A percentile compares a stretch with the other conserved stretches of the same genome.
Conservation (phyloP, 92 coral and sea anemone species). For the Virgularia gustaviana region DNA sequence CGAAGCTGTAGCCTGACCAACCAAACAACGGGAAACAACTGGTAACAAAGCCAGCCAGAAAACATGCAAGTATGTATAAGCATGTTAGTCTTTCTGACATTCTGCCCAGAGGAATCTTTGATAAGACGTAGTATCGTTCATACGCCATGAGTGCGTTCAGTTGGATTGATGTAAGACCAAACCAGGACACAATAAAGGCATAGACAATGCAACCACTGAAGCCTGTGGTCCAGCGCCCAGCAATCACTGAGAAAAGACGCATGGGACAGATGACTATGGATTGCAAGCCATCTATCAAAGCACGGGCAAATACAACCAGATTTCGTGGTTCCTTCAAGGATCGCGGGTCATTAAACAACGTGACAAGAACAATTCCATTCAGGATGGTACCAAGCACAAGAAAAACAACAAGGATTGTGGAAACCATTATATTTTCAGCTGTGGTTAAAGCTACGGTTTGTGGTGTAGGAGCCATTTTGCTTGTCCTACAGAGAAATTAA, state of each 20-base stretch:
- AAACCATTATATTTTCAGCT: too few relatives aligned
- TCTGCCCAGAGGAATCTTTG: conserved; percentile 10
- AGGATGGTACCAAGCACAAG: neutral
- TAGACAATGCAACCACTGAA: conserved; percentile 23
- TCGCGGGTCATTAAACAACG: neutral
- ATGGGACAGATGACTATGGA: conserved; percentile 34
- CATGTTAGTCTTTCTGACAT: conserved; percentile 4
- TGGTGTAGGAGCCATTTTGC: too few relatives aligned
- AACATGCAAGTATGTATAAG: neutral
- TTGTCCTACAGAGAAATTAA: too few relatives aligned
- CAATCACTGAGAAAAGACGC: conserved; percentile 41
- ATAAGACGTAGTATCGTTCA: conserved; percentile 39
- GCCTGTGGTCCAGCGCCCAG: conserved; percentile 10
- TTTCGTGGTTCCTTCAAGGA: conserved; percentile 49
- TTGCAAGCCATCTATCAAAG: conserved; percentile 47
- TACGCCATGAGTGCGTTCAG: conserved; percentile 46
- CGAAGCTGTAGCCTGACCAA: conserved; percentile 61
- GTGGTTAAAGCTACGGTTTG: too few relatives aligned
- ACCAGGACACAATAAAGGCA: conserved; percentile 40
- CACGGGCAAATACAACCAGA: conserved; percentile 42
- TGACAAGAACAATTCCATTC: neutral
- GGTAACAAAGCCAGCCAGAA: conserved; percentile 38
- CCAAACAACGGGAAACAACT: conserved; percentile 56
- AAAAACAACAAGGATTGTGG: neutral
- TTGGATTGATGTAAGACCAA: conserved; percentile 44